phyloP scores from a whole-genome alignment of 2,888 invertebrate genomes.

The Clunio marinus region DNA sequence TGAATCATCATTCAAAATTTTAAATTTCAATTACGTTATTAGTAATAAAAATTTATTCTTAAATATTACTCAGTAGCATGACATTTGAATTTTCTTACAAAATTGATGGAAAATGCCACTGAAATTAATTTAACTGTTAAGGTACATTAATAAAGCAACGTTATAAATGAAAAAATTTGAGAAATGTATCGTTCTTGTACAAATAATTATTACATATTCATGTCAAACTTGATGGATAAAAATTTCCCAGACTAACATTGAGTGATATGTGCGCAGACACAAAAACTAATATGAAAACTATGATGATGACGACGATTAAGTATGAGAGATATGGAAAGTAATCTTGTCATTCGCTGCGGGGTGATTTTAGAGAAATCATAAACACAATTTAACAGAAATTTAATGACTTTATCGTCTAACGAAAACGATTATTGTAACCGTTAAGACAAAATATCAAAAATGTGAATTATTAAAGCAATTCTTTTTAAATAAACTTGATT shows the following conservation, averaged over 20 bases:
- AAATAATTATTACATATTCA: background rate
- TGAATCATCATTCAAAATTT: background rate
- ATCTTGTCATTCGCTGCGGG: conserved; percentile 24
- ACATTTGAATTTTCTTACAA: background rate
- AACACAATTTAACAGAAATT: background rate
- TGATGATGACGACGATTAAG: background rate
- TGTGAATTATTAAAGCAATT: conserved; percentile 14
- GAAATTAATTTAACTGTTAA: no score
- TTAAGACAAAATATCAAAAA: background rate
- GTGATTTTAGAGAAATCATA: conserved; percentile 18
- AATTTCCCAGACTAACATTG: background rate
- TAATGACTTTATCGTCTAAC: conserved; percentile 23
- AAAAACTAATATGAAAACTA: no score
- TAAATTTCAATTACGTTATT: background rate
- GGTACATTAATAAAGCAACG: no score
- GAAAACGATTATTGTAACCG: background rate
- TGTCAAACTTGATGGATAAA: background rate
- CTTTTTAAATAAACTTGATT: no score
- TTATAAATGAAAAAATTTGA: background rate
- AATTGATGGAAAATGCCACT: no score
- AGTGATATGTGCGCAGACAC: no score
- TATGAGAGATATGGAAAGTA: conserved; percentile 10
- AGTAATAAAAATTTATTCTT: no score
- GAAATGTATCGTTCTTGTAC: no score
- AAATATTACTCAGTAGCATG: no score